Evolutionary conservation across 35 echinoderm and acorn worm species (phyloP).

Genomic region (Apostichopus japonicus): DNA sequence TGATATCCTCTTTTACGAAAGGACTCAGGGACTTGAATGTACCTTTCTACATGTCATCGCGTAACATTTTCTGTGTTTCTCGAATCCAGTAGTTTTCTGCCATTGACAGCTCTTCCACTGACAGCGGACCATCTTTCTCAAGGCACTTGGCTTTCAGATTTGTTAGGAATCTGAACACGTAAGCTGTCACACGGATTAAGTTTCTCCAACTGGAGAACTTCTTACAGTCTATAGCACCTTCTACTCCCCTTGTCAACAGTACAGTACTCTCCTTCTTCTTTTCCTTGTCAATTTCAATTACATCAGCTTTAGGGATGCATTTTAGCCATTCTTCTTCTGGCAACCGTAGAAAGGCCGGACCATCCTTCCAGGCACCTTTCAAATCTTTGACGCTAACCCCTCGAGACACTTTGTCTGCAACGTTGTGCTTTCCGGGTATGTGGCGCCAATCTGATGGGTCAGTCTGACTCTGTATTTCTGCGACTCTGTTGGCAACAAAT

Average conservation of each 20-base stretch:
- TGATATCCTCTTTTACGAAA: too few species aligned
- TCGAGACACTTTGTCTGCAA: slow-evolving; percentile 72
- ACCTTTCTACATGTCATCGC: slow-evolving; percentile 21
- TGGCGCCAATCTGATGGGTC: slow-evolving; percentile 69
- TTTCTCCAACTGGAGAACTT: slow-evolving; percentile 67
- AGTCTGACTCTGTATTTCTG: slow-evolving; percentile 61
- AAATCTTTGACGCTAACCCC: slow-evolving; percentile 47
- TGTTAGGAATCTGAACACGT: slow-evolving; percentile 57
- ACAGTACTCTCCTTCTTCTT: slow-evolving; percentile 48
- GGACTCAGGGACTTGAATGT: too few species aligned
- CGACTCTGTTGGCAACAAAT: slow-evolving; percentile 75
- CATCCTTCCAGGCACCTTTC: slow-evolving; percentile 53
- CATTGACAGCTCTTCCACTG: slow-evolving; percentile 13
- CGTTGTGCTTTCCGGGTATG: slow-evolving; percentile 63
- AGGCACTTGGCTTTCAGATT: slow-evolving; percentile 33
- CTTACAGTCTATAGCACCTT: slow-evolving; percentile 28
- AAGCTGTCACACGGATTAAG: slow-evolving; percentile 63
- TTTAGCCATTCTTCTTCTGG: slow-evolving; percentile 65
- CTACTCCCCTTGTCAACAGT: slow-evolving; percentile 46
- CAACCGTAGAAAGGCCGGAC: slow-evolving; percentile 58
- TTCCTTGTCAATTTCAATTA: slow-evolving; percentile 55
- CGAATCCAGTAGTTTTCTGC: slow-evolving; percentile 59
- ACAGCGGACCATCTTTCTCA: slow-evolving; percentile 45
- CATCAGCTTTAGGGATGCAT: slow-evolving; percentile 9
- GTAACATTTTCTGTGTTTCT: slow-evolving; percentile 54